Conservation (phyloP, 2,888 invertebrate species). For the Cephus nigrinus region DNA sequence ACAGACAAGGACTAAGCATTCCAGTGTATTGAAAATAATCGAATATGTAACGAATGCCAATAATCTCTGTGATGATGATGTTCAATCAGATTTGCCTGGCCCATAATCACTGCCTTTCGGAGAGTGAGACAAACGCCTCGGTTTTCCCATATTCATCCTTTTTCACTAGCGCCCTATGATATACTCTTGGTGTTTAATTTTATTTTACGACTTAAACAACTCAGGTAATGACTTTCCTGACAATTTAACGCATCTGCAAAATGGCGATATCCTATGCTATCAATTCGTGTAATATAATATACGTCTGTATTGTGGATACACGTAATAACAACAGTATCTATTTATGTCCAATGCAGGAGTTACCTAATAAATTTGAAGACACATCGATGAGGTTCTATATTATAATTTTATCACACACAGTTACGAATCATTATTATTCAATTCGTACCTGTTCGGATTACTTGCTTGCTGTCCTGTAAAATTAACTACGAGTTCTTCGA, state of each 20-base stretch:
- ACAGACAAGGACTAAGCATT: conserved; percentile 38
- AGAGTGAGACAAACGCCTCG: neutral
- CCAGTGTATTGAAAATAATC: conserved; percentile 33
- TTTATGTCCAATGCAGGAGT: neutral
- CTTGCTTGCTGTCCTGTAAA: neutral
- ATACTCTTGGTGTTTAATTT: conserved; percentile 1
- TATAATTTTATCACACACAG: neutral
- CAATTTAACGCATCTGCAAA: neutral
- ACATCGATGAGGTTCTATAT: neutral
- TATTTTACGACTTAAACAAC: neutral
- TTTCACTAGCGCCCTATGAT: neutral
- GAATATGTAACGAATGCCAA: neutral
- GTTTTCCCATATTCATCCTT: neutral
- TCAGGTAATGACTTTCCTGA: neutral
- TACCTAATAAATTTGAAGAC: neutral
- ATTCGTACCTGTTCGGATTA: conserved; percentile 3
- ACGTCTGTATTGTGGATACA: neutral
- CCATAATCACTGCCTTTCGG: neutral
- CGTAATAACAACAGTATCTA: neutral
- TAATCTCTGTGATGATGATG: neutral
- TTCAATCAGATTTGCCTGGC: neutral
- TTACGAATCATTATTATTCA: conserved; percentile 3
- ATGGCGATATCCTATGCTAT: neutral
- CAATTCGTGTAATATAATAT: neutral
- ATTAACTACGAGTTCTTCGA: neutral